These are phyloP conservation scores for Leptothorax acervorum DNA, from an alignment of 2,888 invertebrate species.

Conservation along the genomic window DNA sequence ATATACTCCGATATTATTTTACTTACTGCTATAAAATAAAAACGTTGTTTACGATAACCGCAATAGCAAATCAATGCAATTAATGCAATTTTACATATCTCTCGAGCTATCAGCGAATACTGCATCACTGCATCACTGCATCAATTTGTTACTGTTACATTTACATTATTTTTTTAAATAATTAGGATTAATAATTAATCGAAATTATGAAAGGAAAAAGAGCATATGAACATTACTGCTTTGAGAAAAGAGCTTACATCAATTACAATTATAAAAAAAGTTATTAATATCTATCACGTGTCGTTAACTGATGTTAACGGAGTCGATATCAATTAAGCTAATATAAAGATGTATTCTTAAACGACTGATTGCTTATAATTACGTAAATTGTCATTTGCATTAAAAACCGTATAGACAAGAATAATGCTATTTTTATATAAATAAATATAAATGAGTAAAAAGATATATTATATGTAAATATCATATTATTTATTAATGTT, in stretches of 20 bases:
- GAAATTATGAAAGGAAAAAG: neutral
- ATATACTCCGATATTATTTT: neutral
- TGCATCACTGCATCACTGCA: neutral
- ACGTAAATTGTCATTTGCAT: neutral
- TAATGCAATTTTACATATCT: neutral
- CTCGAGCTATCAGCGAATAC: neutral
- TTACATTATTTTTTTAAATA: neutral
- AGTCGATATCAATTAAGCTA: neutral
- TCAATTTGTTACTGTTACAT: constrained; percentile 1
- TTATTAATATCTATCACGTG: too few relatives aligned
- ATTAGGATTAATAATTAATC: neutral
- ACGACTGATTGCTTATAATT: neutral
- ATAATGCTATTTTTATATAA: neutral
- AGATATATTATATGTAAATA: neutral
- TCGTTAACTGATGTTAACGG: neutral
- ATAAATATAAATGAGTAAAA: neutral
- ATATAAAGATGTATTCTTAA: neutral
- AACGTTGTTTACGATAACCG: neutral
- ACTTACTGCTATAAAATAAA: neutral
- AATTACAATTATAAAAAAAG: neutral
- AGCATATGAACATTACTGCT: neutral
- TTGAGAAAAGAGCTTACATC: neutral
- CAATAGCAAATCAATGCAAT: neutral
- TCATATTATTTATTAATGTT: neutral
- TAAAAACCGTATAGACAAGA: neutral